Base-by-base conservation (phyloP, 2,113 vertebrate genomes). In the Rallus limicola region DNA sequence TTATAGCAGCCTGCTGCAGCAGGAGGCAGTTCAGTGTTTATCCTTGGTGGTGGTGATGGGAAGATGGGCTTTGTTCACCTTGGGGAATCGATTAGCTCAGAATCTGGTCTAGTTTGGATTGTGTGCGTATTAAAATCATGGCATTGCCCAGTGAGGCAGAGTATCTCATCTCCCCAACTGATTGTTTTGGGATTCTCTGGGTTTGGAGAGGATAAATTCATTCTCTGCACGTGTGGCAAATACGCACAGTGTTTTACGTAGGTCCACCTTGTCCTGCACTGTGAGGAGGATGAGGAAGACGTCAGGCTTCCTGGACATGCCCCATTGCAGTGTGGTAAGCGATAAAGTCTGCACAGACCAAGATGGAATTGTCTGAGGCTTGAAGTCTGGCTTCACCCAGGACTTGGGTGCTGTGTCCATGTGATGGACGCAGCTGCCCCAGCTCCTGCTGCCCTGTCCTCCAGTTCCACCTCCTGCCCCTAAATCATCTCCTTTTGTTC, bases 1-100 rank as follows among this genome's bases (percentile, higher is more conserved):
- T 97, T 95, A 77, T 85, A 92, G 70, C 52, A 64, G 82, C 14
- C 50, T 60, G 48, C 42, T 64, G n/a, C 58, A 55, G 72, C 3
- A 10, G 42, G 68, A 82, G 48, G 48, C 63, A 72, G 56, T 29
- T 46, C 68, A n/a, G 63, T 84, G 83, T 64, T 82, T 36, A 26
- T 89, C 63, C 63, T 76, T 31, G 4, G 69, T 1, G 0, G 42
- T 58, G 46, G 29, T 5, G 5, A 10, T 1, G 72, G 64, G n/a
- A 74, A 52, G 26, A 19, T 34, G 8, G 16, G 48, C 36, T 86
- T 87, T 16, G 12, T 9, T 9, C 62, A 77, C 24, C 29, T 44
- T 8, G 59, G 38, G 71, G 33, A 65, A 34, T 62, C 1, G 1
- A 59, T 81, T 40, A n/a, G 8, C 12, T 70, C 50, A 29, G 31